Conservation (phyloP, 2,113 vertebrate species). For the Zosterops lateralis region DNA sequence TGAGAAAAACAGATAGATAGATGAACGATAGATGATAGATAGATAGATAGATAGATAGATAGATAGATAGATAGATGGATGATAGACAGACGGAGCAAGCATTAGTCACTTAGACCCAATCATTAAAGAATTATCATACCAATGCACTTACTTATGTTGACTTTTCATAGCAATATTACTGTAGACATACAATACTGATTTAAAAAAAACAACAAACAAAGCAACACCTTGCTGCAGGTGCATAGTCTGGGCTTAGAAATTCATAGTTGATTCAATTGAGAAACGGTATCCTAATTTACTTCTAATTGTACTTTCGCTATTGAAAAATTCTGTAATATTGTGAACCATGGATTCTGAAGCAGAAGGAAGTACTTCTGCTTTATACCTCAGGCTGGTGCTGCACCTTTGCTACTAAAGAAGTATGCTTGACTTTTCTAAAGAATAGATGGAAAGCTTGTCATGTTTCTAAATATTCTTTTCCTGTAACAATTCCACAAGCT, state of each 20-base stretch:
- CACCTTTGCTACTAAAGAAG: background rate
- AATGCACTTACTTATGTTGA: background rate
- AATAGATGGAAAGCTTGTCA: background rate
- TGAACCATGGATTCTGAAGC: background rate
- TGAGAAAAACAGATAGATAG: background rate
- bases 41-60: background rate
- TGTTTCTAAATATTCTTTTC: background rate
- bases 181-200: background rate
- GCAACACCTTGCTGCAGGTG: background rate
- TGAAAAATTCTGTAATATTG: background rate
- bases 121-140: background rate
- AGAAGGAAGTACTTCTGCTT: background rate
- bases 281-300: background rate
- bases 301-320: background rate
- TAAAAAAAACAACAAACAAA: background rate
- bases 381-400: background rate
- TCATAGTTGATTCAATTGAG: background rate
- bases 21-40: background rate
- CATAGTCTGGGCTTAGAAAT: background rate
- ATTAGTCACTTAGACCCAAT: background rate
- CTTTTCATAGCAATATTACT: background rate
- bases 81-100: background rate
- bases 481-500: background rate
- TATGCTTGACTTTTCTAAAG: background rate
- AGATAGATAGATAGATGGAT: background rate